Evolutionary conservation across 1,140 invertebrate genomes (phyloP), one percentile per base, ranked within the genome.

Genomic region (Calliopsis andreniformis): DNA sequence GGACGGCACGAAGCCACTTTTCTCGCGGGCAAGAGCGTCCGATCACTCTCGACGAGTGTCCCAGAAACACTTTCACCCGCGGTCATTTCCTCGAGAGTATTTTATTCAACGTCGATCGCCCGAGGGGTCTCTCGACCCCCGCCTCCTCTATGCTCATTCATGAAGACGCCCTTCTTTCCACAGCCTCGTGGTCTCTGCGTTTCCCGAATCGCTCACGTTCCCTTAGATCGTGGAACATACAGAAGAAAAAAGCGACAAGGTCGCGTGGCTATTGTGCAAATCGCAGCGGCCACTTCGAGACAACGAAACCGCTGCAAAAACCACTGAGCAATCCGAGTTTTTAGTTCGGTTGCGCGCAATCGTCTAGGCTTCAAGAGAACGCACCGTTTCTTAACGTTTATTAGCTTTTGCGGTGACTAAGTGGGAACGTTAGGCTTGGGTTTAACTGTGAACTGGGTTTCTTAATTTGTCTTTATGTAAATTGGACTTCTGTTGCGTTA

Each of bases 61-160:
- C 43, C 61, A 79, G 73, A 63, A 82, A 76, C 84, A 89, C 88
- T 89, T 89, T 89, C 88, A 89, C 88, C 82, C 49, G 59, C 62
- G 78, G 78, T 71, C 76, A 87, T 86, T 87, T 88, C 88, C 85
- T 85, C 75, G 78, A 77, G 75, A 64, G 28, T 35, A 56, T 72
- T 79, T 87, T 87, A 78, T 78, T 76, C 69, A 67, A 16, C 56
- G 80, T 70, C 81, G 79, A 83, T 85, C 67, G 51, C 63, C 72
- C 53, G 56, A 20, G 58, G 75, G 61, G 79, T 79, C 76, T 83
- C 8, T 30, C 80, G 79, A 81, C 66, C 51, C 66, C 79, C 76
- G 73, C n/a, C n/a, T n/a, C 68, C 23, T 66, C 77, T 42, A 55
- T 32, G 75, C 83, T 75, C 76, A 76, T 82, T 84, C 79, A 76